These are phyloP conservation scores for Dasyornis broadbenti DNA, from an alignment of 2,113 vertebrate species.

Conservation along the genomic window DNA sequence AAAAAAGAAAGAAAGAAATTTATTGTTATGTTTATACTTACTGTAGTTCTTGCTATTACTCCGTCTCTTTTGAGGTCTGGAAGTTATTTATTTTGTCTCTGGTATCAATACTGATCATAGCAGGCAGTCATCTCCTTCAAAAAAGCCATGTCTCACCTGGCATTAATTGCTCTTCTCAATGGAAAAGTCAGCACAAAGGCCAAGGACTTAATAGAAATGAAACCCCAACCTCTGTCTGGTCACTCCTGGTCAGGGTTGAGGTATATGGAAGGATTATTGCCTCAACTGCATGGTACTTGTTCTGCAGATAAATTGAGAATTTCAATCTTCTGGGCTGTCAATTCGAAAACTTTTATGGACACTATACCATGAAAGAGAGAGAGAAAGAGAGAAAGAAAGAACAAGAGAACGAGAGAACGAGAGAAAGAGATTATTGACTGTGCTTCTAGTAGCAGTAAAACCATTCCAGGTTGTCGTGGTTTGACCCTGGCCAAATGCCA, in stretches of 20 bases:
- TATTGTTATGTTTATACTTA: constrained; percentile 2
- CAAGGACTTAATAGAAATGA: constrained; percentile 32
- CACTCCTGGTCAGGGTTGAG: not conserved
- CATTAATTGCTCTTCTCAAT: constrained; percentile 15
- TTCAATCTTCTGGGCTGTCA: constrained; percentile 40
- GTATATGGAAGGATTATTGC: constrained; percentile 34
- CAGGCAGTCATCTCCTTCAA: not conserved
- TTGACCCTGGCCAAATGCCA: too few species aligned
- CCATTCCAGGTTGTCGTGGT: too few species aligned
- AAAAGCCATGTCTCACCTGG: not conserved
- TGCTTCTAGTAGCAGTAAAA: not conserved
- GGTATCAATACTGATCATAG: not conserved
- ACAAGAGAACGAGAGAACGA: not conserved
- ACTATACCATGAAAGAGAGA: not conserved
- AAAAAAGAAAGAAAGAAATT: not conserved
- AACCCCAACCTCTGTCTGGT: not conserved
- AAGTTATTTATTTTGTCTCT: constrained; percentile 38
- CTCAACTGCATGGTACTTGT: not conserved
- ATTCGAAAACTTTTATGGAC: not conserved
- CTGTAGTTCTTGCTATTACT: constrained; percentile 2
- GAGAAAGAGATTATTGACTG: not conserved
- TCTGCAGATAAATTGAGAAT: constrained; percentile 23
- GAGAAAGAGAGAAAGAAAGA: too few species aligned
- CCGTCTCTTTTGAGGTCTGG: not conserved
- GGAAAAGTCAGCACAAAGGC: constrained; percentile 19